Percentiles rank a stretch among this genome's conserved stretches.
Conservation (phyloP, 2,888 invertebrate species). For the Ptilodon capucinus region DNA sequence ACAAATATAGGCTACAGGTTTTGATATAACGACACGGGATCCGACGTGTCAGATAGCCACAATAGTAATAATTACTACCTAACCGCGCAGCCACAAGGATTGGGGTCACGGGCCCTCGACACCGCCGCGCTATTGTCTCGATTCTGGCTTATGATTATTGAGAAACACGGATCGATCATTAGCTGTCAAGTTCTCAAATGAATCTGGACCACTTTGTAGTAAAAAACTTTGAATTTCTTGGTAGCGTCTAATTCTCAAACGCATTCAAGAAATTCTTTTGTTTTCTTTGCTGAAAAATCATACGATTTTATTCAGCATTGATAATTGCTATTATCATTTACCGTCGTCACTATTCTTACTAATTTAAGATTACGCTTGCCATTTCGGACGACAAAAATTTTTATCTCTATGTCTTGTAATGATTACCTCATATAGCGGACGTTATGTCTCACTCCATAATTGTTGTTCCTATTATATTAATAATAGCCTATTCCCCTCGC, state of each 20-base stretch:
- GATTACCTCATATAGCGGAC: constrained; percentile 17
- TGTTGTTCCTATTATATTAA: constrained; percentile 9
- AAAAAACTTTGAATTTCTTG: neutral
- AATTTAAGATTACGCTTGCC: neutral
- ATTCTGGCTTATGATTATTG: constrained; percentile 31
- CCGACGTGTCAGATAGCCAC: constrained; percentile 22
- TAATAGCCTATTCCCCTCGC: constrained; percentile 8
- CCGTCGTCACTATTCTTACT: too few species aligned
- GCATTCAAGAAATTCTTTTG: too few species aligned
- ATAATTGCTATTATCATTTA: neutral
- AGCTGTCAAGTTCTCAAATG: neutral
- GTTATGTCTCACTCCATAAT: constrained; percentile 11
- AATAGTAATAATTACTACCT: constrained; percentile 34
- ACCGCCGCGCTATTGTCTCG: constrained; percentile 33
- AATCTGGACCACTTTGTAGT: neutral
- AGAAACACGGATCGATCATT: constrained; percentile 16
- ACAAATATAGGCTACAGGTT: constrained; percentile 12
- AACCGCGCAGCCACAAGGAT: constrained; percentile 35
- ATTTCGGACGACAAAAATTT: constrained; percentile 13
- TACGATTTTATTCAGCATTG: too few species aligned
- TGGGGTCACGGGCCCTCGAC: constrained; percentile 37
- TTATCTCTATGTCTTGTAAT: constrained; percentile 20
- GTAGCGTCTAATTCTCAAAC: too few species aligned
- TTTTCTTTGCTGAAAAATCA: too few species aligned
- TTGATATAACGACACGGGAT: constrained; percentile 18